Evolutionary conservation across 2,888 invertebrate genomes (phyloP).

Genomic region (Sinohyriopsis cumingii): DNA sequence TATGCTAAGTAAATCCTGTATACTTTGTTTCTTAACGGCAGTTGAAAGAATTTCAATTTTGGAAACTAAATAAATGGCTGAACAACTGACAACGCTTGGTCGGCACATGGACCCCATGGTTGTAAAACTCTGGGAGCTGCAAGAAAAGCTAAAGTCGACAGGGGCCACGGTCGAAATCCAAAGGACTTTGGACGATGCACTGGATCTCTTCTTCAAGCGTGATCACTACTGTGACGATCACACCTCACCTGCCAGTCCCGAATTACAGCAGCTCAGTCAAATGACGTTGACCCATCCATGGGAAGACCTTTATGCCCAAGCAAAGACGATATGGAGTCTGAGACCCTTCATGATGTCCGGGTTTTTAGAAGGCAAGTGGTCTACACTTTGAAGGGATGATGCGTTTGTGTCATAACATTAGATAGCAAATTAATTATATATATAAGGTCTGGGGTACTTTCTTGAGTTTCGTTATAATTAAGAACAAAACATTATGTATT

Average conservation of each 20-base stretch:
- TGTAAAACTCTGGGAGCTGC: not conserved
- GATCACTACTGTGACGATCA: slow-evolving; percentile 25
- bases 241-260: slow-evolving; percentile 17
- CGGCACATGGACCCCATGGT: not conserved
- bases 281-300: slow-evolving; percentile 24
- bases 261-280: slow-evolving; percentile 12
- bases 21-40: too few species aligned
- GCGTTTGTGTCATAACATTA: too few species aligned
- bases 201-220: too few species aligned
- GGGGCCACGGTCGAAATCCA: slow-evolving; percentile 1
- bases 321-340: slow-evolving; percentile 25
- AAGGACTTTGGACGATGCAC: not conserved
- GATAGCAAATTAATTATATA: too few species aligned
- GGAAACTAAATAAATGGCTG: too few species aligned
- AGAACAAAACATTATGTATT: too few species aligned
- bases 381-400: too few species aligned
- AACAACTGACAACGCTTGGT: too few species aligned
- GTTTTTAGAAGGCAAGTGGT: slow-evolving; percentile 25
- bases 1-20: too few species aligned
- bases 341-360: slow-evolving; percentile 27
- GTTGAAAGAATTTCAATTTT: too few species aligned
- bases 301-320: slow-evolving; percentile 20
- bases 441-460: too few species aligned
- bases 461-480: too few species aligned
- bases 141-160: not conserved